Conservation (phyloP, 2,888 invertebrate genomes). For the Ectemnius cavifrons region DNA sequence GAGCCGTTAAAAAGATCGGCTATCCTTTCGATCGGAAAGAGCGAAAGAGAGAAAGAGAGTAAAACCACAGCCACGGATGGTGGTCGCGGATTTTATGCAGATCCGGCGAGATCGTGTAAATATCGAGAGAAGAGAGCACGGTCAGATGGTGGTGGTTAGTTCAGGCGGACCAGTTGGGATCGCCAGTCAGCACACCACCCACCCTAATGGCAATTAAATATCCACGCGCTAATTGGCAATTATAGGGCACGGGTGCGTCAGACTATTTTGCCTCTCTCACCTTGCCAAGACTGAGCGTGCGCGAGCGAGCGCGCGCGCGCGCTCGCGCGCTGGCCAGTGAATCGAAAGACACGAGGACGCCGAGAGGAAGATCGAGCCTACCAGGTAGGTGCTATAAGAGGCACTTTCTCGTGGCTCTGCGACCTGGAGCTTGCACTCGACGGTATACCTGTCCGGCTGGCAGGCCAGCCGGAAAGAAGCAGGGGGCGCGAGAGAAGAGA, state of each 20-base stretch:
- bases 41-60: neutral
- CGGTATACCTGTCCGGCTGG: slow-evolving; percentile 41
- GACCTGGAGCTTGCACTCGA: slow-evolving; percentile 47
- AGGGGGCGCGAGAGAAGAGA: slow-evolving; percentile 14
- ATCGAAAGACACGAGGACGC: too few relatives aligned
- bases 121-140: too few relatives aligned
- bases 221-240: slow-evolving; percentile 77
- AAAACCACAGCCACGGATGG: slow-evolving; percentile 30
- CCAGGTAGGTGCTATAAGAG: slow-evolving; percentile 56
- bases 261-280: slow-evolving; percentile 48
- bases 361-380: slow-evolving; percentile 10
- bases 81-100: slow-evolving; percentile 70
- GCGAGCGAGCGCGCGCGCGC: too few relatives aligned
- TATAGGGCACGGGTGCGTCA: slow-evolving; percentile 70
- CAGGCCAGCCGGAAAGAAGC: neutral
- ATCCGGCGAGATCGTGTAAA: slow-evolving; percentile 63
- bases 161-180: slow-evolving; percentile 19
- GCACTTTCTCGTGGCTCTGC: slow-evolving; percentile 40
- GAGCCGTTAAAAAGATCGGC: slow-evolving; percentile 59
- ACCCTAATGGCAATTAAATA: slow-evolving; percentile 77
- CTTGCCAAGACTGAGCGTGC: slow-evolving; percentile 15
- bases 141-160: too few relatives aligned
- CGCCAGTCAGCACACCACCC: slow-evolving; percentile 62
- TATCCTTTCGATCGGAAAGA: slow-evolving; percentile 43
- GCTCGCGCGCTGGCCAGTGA: too few relatives aligned